Evolutionary conservation across 2,888 invertebrate genomes (phyloP), one percentile per base, ranked within the genome.

Genomic region (Octodonta nipae): DNA sequence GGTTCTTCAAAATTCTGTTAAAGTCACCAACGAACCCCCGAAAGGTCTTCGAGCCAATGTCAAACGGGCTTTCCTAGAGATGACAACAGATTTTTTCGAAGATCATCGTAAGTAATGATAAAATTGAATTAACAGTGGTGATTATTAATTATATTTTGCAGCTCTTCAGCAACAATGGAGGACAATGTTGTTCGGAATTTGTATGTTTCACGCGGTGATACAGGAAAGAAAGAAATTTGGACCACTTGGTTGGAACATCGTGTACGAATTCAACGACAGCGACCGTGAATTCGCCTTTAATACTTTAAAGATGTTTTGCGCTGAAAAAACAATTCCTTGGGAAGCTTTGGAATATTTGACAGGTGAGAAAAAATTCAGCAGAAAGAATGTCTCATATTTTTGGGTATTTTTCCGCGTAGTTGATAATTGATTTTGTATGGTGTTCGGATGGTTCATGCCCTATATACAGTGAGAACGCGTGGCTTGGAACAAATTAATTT

Each of bases 11-110:
- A 89, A 89, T 58, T 82, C 91, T 1, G 85, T 91, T 0, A 92
- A 92, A 65, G 83, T 92, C 33, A 92, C 91, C 1, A 91, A 89
- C 56, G 92, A 93, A 56, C 87, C 92, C 0, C 92, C 92, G 0
- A 89, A 86, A 58, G 92, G 92, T 1, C 64, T 92, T 2, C 75
- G 84, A 47, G 86, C 91, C 5, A 92, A 92, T 55, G 70, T 93
- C 1, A 78, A 83, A 45, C 72, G 87, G 47, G 85, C 89, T 0
- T 75, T 88, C 40, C 67, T 72, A 28, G 81, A 87, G 54, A 71
- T 91, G 55, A 70, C 75, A 15, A 73, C 73, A 28, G 75, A 78
- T 31, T 86, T 81, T 58, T 89, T 88, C 52, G 83, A 89, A 60
- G 71, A 76, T 40, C 75, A 88, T 56, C 65, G 83, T 82, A 60